phyloP scores from a whole-genome alignment of 1,140 invertebrate species.

The Hirudo medicinalis region DNA sequence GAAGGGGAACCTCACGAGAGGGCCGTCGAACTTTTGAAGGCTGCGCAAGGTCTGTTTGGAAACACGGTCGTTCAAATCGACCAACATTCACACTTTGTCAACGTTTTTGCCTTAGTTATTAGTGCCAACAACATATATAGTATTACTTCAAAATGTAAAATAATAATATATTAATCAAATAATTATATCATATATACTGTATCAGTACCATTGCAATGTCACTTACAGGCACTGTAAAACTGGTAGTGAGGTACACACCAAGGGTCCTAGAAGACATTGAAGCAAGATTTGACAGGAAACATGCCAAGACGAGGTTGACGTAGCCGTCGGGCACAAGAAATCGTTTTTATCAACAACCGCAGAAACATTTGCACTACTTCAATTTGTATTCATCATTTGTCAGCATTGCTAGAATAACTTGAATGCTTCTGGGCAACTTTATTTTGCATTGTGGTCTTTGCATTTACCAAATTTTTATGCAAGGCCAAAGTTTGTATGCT shows the following conservation, averaged over 20 bases:
- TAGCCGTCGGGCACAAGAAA: background rate
- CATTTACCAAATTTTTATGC: too few species aligned
- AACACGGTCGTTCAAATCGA: background rate
- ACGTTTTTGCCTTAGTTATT: too few species aligned
- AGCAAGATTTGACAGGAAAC: conserved; percentile 88
- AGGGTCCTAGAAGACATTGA: conserved; percentile 99
- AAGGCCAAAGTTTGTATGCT: too few species aligned
- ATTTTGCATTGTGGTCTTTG: too few species aligned
- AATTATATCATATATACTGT: too few species aligned
- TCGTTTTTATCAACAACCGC: background rate
- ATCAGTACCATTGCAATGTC: too few species aligned
- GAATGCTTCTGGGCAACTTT: too few species aligned
- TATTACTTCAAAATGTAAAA: too few species aligned
- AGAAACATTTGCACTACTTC: background rate
- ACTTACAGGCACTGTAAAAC: conserved; percentile 63
- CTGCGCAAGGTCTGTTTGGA: conserved; percentile 59
- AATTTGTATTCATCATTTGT: background rate
- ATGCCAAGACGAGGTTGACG: background rate
- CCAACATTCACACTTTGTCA: too few species aligned
- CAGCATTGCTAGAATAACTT: too few species aligned
- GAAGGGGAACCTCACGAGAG: conserved; percentile 98
- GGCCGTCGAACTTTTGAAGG: conserved; percentile 94
- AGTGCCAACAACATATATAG: too few species aligned
- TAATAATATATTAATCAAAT: too few species aligned
- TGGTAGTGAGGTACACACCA: conserved; percentile 94